Conservation (phyloP, 2,113 vertebrate genomes). For the Melanostigma gelatinosum region DNA sequence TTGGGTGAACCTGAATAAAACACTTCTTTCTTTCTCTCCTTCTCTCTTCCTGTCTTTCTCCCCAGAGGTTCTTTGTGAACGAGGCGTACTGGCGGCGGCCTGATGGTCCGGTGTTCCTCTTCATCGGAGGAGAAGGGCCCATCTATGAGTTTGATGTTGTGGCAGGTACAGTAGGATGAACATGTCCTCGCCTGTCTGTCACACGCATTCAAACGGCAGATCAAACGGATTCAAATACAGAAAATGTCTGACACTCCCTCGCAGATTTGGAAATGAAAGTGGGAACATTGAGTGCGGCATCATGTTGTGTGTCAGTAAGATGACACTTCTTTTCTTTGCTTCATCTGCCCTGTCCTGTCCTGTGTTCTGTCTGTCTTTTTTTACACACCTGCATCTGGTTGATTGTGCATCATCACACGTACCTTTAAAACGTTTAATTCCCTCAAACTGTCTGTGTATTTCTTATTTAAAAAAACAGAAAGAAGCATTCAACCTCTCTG, state of each 20-base stretch:
- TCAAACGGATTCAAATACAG: background rate
- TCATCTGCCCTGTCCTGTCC: background rate
- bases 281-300: background rate
- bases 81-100: slow-evolving; percentile 76
- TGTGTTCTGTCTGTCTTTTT: background rate
- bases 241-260: background rate
- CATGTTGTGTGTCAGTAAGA: background rate
- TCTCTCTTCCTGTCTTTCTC: background rate
- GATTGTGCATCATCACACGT: too few relatives aligned
- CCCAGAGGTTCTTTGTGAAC: slow-evolving; percentile 87
- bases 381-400: too few relatives aligned
- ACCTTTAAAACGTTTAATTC: background rate
- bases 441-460: background rate
- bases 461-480: background rate
- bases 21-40: background rate
- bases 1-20: background rate
- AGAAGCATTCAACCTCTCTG: background rate
- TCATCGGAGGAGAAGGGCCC: slow-evolving; percentile 85
- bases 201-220: background rate
- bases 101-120: slow-evolving; percentile 86
- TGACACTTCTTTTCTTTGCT: background rate
- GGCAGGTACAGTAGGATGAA: slow-evolving; percentile 72
- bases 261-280: slow-evolving; percentile 15
- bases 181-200: background rate
- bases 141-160: slow-evolving; percentile 79